A percentile compares a stretch with the other conserved stretches of the same genome.
These are phyloP conservation scores for Thalassaphorura encarpata DNA, from an alignment of 1,140 invertebrate species.

Conservation along the genomic window DNA sequence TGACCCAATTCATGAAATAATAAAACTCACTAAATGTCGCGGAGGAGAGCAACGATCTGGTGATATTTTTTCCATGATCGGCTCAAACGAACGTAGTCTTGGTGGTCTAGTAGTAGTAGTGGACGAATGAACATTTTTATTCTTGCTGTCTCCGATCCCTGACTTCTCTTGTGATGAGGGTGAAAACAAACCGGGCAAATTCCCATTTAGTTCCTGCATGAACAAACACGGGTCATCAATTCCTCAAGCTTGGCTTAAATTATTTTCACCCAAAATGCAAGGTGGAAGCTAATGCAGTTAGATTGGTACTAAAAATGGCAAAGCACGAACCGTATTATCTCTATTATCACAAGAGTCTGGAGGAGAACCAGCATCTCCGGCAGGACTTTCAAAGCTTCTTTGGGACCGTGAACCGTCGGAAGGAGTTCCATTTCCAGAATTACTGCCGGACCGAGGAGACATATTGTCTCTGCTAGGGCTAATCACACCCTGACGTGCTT, in stretches of 20 bases:
- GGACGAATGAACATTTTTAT: not conserved
- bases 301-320: too few relatives aligned
- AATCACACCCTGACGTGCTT: conserved; percentile 59
- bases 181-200: conserved; percentile 11
- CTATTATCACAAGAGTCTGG: conserved; percentile 32
- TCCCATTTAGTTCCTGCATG: conserved; percentile 33
- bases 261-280: too few relatives aligned
- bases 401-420: conserved; percentile 14
- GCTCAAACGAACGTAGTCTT: conserved; percentile 28
- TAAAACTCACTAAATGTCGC: not conserved
- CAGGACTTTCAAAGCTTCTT: conserved; percentile 24
- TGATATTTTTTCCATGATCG: conserved; percentile 31
- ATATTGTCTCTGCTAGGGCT: conserved; percentile 28
- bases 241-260: not conserved
- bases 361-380: conserved; percentile 9
- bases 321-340: conserved; percentile 27
- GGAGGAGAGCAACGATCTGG: conserved; percentile 17
- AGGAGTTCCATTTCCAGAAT: conserved; percentile 28
- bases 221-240: not conserved
- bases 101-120: conserved; percentile 11
- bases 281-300: too few relatives aligned
- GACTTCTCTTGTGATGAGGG: not conserved
- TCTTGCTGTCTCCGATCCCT: not conserved
- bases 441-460: conserved; percentile 34
- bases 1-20: not conserved